Base-by-base conservation (phyloP, 2,888 invertebrate genomes). In the Thysanoteuthis rhombus region DNA sequence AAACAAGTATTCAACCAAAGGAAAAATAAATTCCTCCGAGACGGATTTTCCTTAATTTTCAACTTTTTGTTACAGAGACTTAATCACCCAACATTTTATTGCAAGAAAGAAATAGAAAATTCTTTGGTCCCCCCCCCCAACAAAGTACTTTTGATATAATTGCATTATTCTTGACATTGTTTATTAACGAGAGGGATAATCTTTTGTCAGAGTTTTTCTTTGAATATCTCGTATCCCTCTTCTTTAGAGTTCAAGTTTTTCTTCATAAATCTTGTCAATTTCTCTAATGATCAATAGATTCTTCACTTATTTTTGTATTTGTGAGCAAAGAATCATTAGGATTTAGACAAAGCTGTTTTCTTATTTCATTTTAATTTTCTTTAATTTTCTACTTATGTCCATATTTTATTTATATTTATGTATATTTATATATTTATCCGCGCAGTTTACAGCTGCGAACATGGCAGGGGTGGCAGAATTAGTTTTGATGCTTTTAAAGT, bases 71-170 rank as follows among this genome's bases (percentile, higher is more conserved):
- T 16, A 75, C n/a, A 75, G n/a, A 36, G 36, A 75, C 75, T 75
- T 75, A 75, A 75, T 75, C 75, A 75, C 75, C 75, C n/a, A 19
- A 36, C 75, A 75, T 75, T 75, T 75, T 75, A 75, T 75, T 75
- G n/a, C 75, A 75, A 75, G n/a, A 75, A 75, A 75, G 75, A 58
- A 58, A 28, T 25, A 8, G 58, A 32, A 58, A 58, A 58, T 58
- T 58, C 58, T 58, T 58, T 58, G 58, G 58, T 58, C 58, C 58
- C n/a, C 75, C 6, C 32, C n/a, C 10, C n/a, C 75, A 10, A 58
- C 58, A 75, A 75, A 75, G 75, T 75, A 75, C 75, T 75, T 75
- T 75, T 75, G 75, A 75, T 75, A 75, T 75, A 75, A 75, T 75
- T 75, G 36, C 75, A 75, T 75, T n/a, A 75, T n/a, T n/a, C n/a